Base-by-base conservation (phyloP, 2,888 invertebrate species). In the Drosophila monieri region DNA sequence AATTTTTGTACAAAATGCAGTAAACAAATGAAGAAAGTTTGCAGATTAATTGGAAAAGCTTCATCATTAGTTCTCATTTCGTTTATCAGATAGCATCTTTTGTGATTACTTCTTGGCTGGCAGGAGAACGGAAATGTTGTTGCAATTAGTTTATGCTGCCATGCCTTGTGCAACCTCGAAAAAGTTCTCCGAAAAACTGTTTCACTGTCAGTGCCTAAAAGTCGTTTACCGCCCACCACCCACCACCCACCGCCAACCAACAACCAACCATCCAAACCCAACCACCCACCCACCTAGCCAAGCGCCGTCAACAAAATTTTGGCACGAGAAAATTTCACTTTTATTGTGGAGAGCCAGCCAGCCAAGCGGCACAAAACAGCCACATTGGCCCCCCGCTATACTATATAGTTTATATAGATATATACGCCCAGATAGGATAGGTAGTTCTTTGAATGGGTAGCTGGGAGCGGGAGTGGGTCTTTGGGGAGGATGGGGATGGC, bases 131-230 rank as follows among this genome's bases (percentile, higher is more conserved):
- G 35, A 68, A 69, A 59, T 54, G 44, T 77, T 46, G 67, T 60
- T 71, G 56, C 79, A 80, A 83, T 80, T 87, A 81, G 85, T 85
- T 77, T 54, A 46, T 68, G 64, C 57, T 37, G 67, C 15, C 59
- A n/a, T 25, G 54, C 21, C 59, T 21, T 21, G 54, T 72, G 62
- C 68, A 68, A 61, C 68, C 72, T 72, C 51, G 41, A 27, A 44
- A 61, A 73, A 54, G 54, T 73, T 71, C 30, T 30, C 37, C 60
- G 27, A 49, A 58, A 58, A 66, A 70, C 59, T 49, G 60, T 48
- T 66, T 48, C 61, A 58, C 53, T 47, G 67, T 54, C 60, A 60
- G 48, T 41, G 70, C 67, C 41, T 54, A 61, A 72, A 52, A 68
- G 73, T 72, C 73, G 48, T 62, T 27, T 27, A 27, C 27, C 27